Evolutionary conservation across 2,797 vertebrate species (phyloP).

Genomic region (Streptopelia turtur): DNA sequence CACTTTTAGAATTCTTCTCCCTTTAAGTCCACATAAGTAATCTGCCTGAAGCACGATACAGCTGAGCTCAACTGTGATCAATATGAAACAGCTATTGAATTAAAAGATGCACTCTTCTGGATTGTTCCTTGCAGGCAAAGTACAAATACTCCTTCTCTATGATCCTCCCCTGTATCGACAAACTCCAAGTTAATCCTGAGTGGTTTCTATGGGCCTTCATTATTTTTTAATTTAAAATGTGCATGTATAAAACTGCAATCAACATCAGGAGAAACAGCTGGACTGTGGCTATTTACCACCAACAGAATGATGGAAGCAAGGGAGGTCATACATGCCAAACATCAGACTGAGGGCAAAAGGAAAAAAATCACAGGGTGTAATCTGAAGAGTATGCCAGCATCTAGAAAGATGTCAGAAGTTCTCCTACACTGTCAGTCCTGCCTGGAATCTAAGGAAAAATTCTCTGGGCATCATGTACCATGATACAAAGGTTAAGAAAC

Average conservation of each 20-base stretch:
- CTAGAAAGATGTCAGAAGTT: neutral
- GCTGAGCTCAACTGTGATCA: neutral
- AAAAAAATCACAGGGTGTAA: neutral
- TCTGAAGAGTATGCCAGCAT: neutral
- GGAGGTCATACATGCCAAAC: neutral
- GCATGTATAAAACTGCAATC: neutral
- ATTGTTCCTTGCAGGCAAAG: neutral
- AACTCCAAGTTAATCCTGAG: neutral
- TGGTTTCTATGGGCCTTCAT: neutral
- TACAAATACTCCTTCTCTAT: neutral
- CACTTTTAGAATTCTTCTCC: neutral
- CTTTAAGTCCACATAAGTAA: neutral
- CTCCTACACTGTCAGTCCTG: neutral
- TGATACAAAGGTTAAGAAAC: neutral
- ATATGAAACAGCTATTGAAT: neutral
- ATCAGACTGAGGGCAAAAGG: neutral
- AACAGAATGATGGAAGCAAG: fast-evolving
- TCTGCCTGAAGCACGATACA: neutral
- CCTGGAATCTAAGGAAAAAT: neutral
- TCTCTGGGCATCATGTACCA: neutral
- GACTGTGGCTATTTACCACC: neutral
- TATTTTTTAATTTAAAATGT: neutral
- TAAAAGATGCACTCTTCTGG: neutral
- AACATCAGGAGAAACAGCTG: neutral
- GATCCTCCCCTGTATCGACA: neutral